phyloP scores from a whole-genome alignment of 2,113 vertebrate species.

The Eretmochelys imbricata region DNA sequence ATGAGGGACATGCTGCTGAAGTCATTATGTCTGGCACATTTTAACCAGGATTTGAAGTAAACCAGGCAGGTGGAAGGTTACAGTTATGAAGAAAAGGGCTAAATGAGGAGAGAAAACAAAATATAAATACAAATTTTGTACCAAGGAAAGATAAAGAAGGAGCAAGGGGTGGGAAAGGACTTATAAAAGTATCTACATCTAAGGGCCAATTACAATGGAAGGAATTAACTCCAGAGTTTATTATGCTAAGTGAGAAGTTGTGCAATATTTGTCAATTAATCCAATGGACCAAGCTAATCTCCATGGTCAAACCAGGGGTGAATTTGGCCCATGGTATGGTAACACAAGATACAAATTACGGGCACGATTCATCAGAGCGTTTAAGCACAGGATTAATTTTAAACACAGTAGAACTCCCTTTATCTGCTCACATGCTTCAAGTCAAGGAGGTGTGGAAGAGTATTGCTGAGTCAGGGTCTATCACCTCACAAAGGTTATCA shows the following conservation, averaged over 20 bases:
- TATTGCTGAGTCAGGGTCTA: neutral
- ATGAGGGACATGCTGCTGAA: conserved; percentile 66
- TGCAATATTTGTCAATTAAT: neutral
- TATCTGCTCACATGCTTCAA: neutral
- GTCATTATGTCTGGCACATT: conserved; percentile 58
- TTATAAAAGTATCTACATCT: neutral
- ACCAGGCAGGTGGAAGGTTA: conserved; percentile 50
- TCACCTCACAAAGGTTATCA: neutral
- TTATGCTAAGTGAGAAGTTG: neutral
- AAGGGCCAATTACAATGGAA: neutral
- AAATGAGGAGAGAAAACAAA: conserved; percentile 20
- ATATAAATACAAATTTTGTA: neutral
- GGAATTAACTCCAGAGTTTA: neutral
- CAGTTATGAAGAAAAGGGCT: conserved; percentile 26
- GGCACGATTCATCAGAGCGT: neutral
- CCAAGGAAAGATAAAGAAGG: conserved; percentile 9
- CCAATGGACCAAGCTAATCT: neutral
- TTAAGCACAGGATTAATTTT: neutral
- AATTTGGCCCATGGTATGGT: neutral
- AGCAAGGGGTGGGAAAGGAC: neutral
- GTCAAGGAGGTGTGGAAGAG: neutral
- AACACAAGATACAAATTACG: neutral
- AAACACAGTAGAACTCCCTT: neutral
- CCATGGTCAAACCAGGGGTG: neutral
- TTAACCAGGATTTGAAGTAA: conserved; percentile 45